A percentile compares a stretch with the other conserved stretches of the same genome.
phyloP scores from a whole-genome alignment of 2,797 vertebrate genomes.

The Aselliscus stoliczkanus region DNA sequence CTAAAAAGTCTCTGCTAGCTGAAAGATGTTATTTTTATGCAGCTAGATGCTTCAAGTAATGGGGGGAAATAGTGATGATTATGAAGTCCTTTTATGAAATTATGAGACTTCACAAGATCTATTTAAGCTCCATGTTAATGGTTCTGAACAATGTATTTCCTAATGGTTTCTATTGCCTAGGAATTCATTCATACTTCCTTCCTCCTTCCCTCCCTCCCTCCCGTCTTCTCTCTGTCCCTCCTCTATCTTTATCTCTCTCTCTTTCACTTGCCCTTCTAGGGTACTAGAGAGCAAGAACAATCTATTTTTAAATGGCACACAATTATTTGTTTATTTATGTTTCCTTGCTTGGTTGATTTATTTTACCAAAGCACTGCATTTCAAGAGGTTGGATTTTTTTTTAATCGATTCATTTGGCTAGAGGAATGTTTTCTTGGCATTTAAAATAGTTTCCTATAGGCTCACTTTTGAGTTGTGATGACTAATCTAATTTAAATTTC shows the following conservation, averaged over 20 bases:
- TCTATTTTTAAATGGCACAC: conserved; percentile 19
- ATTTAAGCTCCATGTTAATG: background rate
- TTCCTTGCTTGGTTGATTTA: background rate
- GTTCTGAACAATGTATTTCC: background rate
- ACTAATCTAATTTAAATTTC: conserved; percentile 32
- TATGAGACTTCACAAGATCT: background rate
- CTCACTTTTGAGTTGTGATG: background rate
- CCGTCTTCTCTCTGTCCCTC: too few species aligned
- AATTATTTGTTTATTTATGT: conserved; percentile 16
- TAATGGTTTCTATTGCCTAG: background rate
- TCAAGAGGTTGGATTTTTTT: background rate
- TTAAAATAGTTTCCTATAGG: background rate
- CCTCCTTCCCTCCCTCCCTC: background rate
- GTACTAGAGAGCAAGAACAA: background rate
- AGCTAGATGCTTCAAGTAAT: background rate
- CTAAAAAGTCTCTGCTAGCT: background rate
- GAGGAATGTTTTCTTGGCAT: conserved; percentile 36
- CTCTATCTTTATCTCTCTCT: too few species aligned
- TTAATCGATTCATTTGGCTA: background rate
- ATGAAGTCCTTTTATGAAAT: conserved; percentile 14
- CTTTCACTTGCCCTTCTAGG: background rate
- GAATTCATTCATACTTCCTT: background rate
- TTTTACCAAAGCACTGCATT: conserved; percentile 2
- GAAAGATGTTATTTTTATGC: conserved; percentile 14
- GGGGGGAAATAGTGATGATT: background rate